A percentile compares a stretch with the other conserved stretches of the same genome.
These are phyloP conservation scores for Lucinisca nassula DNA, from an alignment of 2,888 invertebrate species.

Conservation along the genomic window DNA sequence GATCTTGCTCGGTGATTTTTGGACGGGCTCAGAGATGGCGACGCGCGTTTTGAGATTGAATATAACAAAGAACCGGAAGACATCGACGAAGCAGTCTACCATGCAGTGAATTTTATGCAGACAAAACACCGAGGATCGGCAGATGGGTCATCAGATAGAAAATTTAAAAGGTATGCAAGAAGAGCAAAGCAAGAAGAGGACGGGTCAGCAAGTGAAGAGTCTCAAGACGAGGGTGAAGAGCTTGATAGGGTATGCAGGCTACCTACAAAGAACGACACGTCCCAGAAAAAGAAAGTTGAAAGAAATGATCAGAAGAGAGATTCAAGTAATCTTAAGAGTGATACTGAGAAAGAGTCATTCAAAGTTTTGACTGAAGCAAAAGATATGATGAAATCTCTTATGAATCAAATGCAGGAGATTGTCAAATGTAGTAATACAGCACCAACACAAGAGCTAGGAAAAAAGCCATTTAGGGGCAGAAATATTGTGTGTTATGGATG, in stretches of 20 bases:
- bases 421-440: neutral
- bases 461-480: neutral
- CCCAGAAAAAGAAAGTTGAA: neutral
- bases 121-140: neutral
- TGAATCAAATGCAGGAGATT: neutral
- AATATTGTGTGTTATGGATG: neutral
- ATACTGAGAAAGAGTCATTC: neutral
- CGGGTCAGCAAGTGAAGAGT: neutral
- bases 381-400: neutral
- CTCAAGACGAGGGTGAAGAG: neutral
- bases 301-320: neutral
- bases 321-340: neutral
- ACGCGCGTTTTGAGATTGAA: slow-evolving; percentile 29
- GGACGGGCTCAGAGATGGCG: slow-evolving; percentile 31
- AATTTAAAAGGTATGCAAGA: neutral
- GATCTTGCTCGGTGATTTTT: slow-evolving; percentile 35
- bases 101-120: neutral
- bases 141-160: neutral
- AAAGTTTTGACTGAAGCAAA: neutral
- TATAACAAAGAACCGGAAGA: slow-evolving; percentile 13
- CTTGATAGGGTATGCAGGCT: neutral
- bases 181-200: neutral
- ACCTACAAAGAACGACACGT: neutral
- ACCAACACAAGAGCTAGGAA: neutral
- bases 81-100: slow-evolving; percentile 21